Conservation (phyloP, 2,888 invertebrate genomes). For the Trichogramma dendrolimi region DNA sequence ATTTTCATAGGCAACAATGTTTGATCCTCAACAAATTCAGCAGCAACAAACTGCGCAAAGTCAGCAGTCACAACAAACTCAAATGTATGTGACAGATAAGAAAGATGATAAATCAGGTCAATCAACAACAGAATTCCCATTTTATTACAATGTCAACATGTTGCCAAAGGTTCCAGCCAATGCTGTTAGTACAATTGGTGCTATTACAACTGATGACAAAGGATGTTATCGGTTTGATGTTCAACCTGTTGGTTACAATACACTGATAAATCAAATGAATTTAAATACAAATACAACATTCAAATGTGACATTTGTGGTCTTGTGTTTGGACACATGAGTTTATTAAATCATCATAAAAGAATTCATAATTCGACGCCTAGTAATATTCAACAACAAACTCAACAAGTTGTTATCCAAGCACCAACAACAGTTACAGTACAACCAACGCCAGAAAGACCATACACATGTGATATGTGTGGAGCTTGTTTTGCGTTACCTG, state of each 20-base stretch:
- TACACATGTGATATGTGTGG: conserved; percentile 55
- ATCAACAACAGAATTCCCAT: conserved; percentile 52
- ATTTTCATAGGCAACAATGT: conserved; percentile 40
- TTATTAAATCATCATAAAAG: conserved; percentile 82
- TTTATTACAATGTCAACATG: conserved; percentile 56
- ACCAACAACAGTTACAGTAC: conserved; percentile 50
- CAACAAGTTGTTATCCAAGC: conserved; percentile 52
- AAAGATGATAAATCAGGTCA: conserved; percentile 49
- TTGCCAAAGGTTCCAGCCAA: conserved; percentile 53
- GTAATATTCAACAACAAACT: conserved; percentile 46
- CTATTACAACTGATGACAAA: conserved; percentile 52
- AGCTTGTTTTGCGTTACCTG: conserved; percentile 52
- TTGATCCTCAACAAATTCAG: conserved; percentile 57
- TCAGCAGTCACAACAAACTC: conserved; percentile 51
- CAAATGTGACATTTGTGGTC: conserved; percentile 82
- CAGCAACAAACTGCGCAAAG: conserved; percentile 64
- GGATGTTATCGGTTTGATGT: conserved; percentile 55
- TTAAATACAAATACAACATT: conserved; percentile 73
- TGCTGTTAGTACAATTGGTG: conserved; percentile 50
- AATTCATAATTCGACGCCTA: conserved; percentile 62
- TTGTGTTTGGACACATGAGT: conserved; percentile 79
- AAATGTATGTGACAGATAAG: conserved; percentile 49
- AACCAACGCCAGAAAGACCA: conserved; percentile 50
- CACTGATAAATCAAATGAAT: conserved; percentile 81
- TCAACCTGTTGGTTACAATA: conserved; percentile 69